These are phyloP conservation scores for Aplochiton taeniatus DNA, from an alignment of 2,797 vertebrate species.

Conservation along the genomic window DNA sequence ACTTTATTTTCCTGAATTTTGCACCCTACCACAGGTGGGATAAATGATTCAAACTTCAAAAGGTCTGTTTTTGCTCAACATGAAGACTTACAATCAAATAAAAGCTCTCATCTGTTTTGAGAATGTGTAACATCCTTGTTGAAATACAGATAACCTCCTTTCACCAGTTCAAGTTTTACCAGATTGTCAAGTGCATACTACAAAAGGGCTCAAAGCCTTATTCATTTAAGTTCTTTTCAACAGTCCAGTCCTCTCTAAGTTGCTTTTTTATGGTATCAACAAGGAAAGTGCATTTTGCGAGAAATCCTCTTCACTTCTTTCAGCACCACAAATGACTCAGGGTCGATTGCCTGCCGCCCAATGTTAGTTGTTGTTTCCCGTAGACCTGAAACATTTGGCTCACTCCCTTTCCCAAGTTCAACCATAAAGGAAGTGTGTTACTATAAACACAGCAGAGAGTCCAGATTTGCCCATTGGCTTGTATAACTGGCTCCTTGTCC, in stretches of 20 bases:
- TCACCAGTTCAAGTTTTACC: not conserved
- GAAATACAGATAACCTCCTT: constrained; percentile 5
- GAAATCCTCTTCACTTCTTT: too few relatives aligned
- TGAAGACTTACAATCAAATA: not conserved
- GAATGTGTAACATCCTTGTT: not conserved
- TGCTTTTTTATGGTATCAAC: not conserved
- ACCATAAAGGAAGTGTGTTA: constrained; percentile 24
- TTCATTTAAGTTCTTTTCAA: too few relatives aligned
- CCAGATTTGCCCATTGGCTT: constrained; percentile 49
- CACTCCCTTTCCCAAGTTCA: constrained; percentile 1
- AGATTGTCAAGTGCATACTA: not conserved
- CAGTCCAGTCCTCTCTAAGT: not conserved
- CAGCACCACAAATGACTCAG: too few relatives aligned
- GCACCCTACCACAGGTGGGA: not conserved
- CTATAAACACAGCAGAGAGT: constrained; percentile 33
- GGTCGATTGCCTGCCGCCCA: not conserved
- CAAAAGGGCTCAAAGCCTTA: too few relatives aligned
- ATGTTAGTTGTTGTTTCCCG: not conserved
- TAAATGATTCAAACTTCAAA: constrained; percentile 3
- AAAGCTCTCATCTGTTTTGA: not conserved
- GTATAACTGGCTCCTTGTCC: constrained; percentile 59
- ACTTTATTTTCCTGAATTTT: not conserved
- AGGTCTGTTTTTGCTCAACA: not conserved
- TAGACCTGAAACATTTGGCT: not conserved
- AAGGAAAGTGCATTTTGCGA: constrained; percentile 1